These are phyloP conservation scores for Crepidodera aurea DNA, from an alignment of 2,888 invertebrate genomes.

Conservation along the genomic window DNA sequence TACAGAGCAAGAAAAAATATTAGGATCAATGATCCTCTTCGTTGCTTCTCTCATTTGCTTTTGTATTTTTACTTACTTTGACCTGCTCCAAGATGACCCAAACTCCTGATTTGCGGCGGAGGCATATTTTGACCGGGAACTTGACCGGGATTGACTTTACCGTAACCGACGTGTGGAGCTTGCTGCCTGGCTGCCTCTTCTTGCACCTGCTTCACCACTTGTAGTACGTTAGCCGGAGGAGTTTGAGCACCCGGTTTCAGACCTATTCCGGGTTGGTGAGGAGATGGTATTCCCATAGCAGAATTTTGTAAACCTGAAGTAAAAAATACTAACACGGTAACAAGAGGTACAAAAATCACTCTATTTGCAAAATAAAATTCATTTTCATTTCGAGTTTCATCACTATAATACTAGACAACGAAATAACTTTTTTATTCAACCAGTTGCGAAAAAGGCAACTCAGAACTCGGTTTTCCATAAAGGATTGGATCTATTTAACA, in stretches of 20 bases:
- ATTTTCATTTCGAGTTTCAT: too few species aligned
- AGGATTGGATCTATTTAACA: too few species aligned
- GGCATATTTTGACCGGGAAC: slow-evolving; percentile 65
- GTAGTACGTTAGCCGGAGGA: slow-evolving; percentile 82
- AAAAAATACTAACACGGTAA: too few species aligned
- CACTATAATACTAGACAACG: too few species aligned
- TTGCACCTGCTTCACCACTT: slow-evolving; percentile 74
- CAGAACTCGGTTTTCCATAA: too few species aligned
- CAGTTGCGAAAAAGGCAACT: too few species aligned
- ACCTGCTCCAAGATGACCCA: slow-evolving; percentile 56
- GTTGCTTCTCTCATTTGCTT: too few species aligned
- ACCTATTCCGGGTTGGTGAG: slow-evolving; percentile 59
- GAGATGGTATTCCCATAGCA: slow-evolving; percentile 63
- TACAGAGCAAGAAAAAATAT: slow-evolving; percentile 44
- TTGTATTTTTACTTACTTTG: slow-evolving; percentile 56
- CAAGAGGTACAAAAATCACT: too few species aligned
- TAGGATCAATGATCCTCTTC: too few species aligned
- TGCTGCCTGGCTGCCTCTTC: slow-evolving; percentile 92
- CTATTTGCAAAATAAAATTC: too few species aligned
- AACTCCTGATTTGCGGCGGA: slow-evolving; percentile 65
- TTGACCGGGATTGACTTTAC: slow-evolving; percentile 73
- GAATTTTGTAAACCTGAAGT: slow-evolving; percentile 58
- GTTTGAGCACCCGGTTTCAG: slow-evolving; percentile 72
- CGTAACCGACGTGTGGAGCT: slow-evolving; percentile 78
- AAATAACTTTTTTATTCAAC: too few species aligned